phyloP scores from a whole-genome alignment of 2,888 invertebrate species.

The Habrosyne pyritoides region DNA sequence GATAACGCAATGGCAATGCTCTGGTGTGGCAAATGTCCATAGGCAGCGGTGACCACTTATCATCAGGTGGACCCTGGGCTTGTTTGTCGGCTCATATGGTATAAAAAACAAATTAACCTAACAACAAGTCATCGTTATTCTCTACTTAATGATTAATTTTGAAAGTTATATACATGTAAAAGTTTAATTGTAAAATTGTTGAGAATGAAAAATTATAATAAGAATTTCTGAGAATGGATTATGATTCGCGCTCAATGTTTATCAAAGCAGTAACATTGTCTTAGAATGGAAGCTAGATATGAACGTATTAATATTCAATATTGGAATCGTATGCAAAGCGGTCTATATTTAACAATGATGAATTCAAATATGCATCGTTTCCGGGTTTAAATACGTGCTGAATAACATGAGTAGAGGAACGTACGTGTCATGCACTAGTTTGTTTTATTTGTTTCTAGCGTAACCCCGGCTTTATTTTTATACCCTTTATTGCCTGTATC shows the following conservation, averaged over 20 bases:
- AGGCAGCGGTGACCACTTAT: too few species aligned
- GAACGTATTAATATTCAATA: constrained; percentile 12
- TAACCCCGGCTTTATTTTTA: constrained; percentile 48
- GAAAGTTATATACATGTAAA: background rate
- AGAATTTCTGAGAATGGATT: background rate
- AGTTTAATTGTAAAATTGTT: background rate
- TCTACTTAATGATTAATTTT: too few species aligned
- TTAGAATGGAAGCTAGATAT: background rate
- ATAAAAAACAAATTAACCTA: too few species aligned
- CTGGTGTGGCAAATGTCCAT: too few species aligned
- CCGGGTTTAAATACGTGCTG: constrained; percentile 1
- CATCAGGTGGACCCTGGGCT: too few species aligned
- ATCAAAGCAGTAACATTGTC: background rate
- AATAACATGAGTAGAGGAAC: background rate
- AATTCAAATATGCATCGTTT: constrained; percentile 25
- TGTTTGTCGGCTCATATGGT: too few species aligned
- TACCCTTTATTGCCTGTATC: constrained; percentile 55
- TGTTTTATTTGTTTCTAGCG: constrained; percentile 43
- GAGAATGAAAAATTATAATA: background rate
- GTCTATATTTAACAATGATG: constrained; percentile 26
- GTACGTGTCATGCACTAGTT: constrained; percentile 33
- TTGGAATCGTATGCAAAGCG: constrained; percentile 18
- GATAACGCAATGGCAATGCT: too few species aligned
- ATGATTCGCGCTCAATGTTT: background rate
- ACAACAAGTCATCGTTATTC: too few species aligned